Conservation (phyloP, 2,797 vertebrate genomes). For the Botia kubotai region DNA sequence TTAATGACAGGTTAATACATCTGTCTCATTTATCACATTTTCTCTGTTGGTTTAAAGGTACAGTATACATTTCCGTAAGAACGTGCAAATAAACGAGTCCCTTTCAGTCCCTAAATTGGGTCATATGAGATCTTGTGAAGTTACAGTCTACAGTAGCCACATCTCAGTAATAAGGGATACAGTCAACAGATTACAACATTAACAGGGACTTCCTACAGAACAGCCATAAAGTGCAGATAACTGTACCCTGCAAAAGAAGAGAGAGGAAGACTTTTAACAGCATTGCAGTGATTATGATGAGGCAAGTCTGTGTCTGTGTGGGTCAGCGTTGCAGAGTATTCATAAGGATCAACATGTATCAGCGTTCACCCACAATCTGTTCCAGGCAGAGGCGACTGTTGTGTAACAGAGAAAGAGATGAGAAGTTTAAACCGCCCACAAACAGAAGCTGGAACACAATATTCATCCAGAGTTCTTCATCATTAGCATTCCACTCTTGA, state of each 20-base stretch:
- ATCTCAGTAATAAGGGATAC: not conserved
- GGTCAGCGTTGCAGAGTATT: constrained; percentile 30
- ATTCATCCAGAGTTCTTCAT: constrained; percentile 11
- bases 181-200: constrained; percentile 25
- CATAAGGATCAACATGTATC: constrained; percentile 48
- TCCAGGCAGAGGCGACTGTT: constrained; percentile 65
- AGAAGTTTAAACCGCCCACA: constrained; percentile 59
- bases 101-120: not conserved
- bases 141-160: constrained; percentile 3
- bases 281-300: constrained; percentile 28
- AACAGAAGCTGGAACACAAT: constrained; percentile 34
- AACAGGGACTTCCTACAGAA: constrained; percentile 31
- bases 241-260: not conserved
- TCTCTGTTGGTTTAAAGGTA: not conserved
- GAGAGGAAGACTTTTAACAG: not conserved
- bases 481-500: not conserved
- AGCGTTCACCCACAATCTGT: constrained; percentile 57
- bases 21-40: not conserved
- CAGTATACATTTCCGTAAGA: not conserved
- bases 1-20: not conserved
- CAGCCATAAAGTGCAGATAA: not conserved
- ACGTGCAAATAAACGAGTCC: not conserved
- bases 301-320: constrained; percentile 5
- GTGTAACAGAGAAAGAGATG: constrained; percentile 59
- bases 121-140: not conserved